These are phyloP conservation scores for Erebia epiphron DNA, from an alignment of 2,888 invertebrate genomes.

Conservation along the genomic window DNA sequence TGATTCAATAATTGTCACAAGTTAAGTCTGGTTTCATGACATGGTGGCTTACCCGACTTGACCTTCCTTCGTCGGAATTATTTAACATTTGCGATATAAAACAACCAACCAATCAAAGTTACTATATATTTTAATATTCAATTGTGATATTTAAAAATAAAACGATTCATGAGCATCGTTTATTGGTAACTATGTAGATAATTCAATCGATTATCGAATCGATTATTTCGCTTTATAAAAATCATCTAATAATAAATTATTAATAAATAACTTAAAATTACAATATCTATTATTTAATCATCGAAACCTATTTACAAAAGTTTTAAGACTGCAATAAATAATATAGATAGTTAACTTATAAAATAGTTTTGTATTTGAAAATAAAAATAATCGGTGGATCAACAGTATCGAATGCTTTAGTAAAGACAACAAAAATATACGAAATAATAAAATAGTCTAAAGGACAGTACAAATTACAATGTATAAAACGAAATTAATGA, in stretches of 20 bases:
- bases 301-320: conserved; percentile 65
- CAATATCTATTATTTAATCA: conserved; percentile 35
- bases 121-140: conserved; percentile 34
- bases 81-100: conserved; percentile 16
- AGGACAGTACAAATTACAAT: conserved; percentile 3
- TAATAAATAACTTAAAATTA: conserved; percentile 59
- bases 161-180: conserved; percentile 44
- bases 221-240: conserved; percentile 38
- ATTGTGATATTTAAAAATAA: conserved; percentile 35
- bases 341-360: background rate
- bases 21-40: too few species aligned
- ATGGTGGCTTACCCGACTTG: too few species aligned
- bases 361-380: conserved; percentile 26
- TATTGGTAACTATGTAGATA: conserved; percentile 58
- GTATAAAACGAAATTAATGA: conserved; percentile 3
- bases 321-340: conserved; percentile 27
- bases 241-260: conserved; percentile 59
- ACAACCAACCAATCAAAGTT: conserved; percentile 38
- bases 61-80: too few species aligned
- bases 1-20: too few species aligned
- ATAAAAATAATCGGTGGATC: conserved; percentile 28
- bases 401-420: conserved; percentile 18
- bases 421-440: conserved; percentile 3
- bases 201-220: conserved; percentile 28
- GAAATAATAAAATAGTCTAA: background rate